Evolutionary conservation across 2,113 vertebrate genomes (phyloP).

Genomic region (Dolichallabes microphthalmus): DNA sequence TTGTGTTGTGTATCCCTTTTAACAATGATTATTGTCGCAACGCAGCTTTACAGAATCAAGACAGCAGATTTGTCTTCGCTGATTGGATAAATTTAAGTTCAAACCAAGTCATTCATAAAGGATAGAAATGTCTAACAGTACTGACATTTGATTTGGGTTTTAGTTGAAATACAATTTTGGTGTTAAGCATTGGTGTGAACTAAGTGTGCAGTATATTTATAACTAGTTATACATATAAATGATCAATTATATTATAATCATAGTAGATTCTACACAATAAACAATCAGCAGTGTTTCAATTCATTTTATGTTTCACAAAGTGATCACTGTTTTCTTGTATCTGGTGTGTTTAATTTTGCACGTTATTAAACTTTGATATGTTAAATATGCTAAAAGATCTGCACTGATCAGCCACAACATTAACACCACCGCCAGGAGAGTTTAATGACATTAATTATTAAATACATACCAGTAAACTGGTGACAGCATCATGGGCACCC

Average conservation of each 20-base stretch:
- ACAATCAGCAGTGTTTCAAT: background rate
- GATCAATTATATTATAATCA: background rate
- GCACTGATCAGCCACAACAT: no score
- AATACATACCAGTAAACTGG: no score
- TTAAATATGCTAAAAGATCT: background rate
- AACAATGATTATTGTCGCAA: no score
- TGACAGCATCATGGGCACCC: no score
- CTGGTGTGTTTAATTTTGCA: background rate
- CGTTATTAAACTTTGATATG: background rate
- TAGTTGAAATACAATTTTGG: background rate
- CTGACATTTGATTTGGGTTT: background rate
- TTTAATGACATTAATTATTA: no score
- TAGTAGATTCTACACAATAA: background rate
- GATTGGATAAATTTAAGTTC: no score
- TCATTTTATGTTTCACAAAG: background rate
- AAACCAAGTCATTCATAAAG: background rate
- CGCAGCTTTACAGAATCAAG: no score
- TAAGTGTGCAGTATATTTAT: background rate
- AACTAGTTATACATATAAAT: background rate
- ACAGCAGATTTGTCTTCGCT: background rate
- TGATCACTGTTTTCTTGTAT: constrained; percentile 2
- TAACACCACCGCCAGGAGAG: no score
- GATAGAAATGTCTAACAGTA: background rate
- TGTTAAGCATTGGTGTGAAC: background rate
- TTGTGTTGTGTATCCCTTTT: no score